Evolutionary conservation across 2,888 invertebrate genomes (phyloP), one percentile per base, ranked within the genome.

Genomic region (Myopa tessellatipennis): DNA sequence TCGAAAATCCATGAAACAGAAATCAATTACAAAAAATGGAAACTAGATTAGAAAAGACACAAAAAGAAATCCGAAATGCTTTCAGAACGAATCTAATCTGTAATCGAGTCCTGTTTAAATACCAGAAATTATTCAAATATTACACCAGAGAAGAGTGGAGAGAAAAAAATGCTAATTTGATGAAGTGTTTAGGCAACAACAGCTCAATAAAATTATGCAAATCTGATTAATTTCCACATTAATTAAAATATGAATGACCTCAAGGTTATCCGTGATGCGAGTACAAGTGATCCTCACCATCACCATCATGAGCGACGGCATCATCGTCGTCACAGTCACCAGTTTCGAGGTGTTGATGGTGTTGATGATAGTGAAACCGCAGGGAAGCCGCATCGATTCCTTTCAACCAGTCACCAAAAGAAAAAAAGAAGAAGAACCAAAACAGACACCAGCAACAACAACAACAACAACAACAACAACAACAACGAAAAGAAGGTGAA

Each of bases 401-500:
- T 26, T 26, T 26, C 26, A 26, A 26, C 26, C 2, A 26, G 26
- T 26, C 26, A 26, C 26, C 26, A 26, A 26, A 26, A 26, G 77
- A 78, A n/a, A n/a, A n/a, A n/a, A n/a, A n/a, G n/a, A n/a, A n/a
- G n/a, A n/a, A n/a, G n/a, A n/a, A n/a, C n/a, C n/a, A n/a, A n/a
- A n/a, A n/a, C n/a, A n/a, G n/a, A 12, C 50, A 50, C 50, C 72
- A 77, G 52, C 72, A 72, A 74, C 70, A 79, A 76, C 74, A 78
- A 76, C 69, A 76, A 77, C 10, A 77, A 76, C 26, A 78, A 78
- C 72, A 77, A 60, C 72, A 72, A 74, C 70, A 79, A 76, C 74
- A 78, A 76, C 69, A 76, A 77, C 10, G 52, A 74, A n/a, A 74
- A 61, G 34, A 79, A 82, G 81, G 50, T 74, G 80, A 82, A 85